Evolutionary conservation across 2,113 vertebrate species (phyloP).

Genomic region (Crypturellus undulatus): DNA sequence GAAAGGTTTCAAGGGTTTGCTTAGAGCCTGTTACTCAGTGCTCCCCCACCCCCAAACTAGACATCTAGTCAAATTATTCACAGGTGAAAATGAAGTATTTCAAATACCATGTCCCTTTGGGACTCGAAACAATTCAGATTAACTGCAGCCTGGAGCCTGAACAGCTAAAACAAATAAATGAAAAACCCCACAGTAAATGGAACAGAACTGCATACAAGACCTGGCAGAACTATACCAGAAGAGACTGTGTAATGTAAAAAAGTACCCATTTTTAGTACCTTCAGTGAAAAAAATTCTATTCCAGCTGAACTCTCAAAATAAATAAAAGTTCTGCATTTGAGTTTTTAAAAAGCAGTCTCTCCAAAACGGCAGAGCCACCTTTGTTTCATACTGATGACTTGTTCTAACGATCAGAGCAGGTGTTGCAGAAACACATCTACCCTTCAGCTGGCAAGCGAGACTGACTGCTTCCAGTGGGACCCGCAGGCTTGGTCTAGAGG

Average conservation of each 20-base stretch:
- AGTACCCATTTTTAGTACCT: not conserved
- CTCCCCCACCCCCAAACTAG: not conserved
- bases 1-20: not conserved
- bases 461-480: not conserved
- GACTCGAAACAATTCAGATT: no score
- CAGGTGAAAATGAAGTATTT: not conserved
- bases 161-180: no score
- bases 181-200: no score
- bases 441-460: not conserved
- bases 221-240: not conserved
- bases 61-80: not conserved
- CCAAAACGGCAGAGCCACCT: not conserved
- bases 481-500: not conserved
- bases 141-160: no score
- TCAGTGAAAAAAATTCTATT: not conserved
- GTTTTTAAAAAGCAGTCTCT: not conserved
- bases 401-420: not conserved
- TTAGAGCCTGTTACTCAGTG: not conserved
- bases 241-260: not conserved
- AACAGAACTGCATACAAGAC: not conserved
- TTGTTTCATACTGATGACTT: not conserved
- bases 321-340: not conserved
- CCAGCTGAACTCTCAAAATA: not conserved
- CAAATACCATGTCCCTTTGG: not conserved
- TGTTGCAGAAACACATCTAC: not conserved